Evolutionary conservation across 2,888 invertebrate genomes (phyloP).

Genomic region (Thysanoteuthis rhombus): DNA sequence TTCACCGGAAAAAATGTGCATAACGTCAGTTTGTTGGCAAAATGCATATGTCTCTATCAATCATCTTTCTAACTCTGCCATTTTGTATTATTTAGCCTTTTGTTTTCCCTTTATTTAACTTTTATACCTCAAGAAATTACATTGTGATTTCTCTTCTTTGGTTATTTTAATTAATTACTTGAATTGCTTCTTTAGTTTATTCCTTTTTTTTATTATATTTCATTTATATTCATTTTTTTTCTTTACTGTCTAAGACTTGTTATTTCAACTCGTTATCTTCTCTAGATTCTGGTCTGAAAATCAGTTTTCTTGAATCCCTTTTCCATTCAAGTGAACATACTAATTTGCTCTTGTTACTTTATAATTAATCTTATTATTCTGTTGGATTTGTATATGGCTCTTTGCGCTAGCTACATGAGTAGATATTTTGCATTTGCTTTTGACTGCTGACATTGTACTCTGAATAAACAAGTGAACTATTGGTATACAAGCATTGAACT

Average conservation of each 20-base stretch:
- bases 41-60: background rate
- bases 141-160: background rate
- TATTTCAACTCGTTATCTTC: background rate
- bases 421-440: background rate
- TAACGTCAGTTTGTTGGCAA: background rate
- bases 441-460: background rate
- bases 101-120: background rate
- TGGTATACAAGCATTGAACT: background rate
- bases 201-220: too few relatives aligned
- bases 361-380: background rate
- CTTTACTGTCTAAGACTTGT: background rate
- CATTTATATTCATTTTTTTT: background rate
- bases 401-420: background rate
- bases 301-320: background rate
- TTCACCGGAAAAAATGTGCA: background rate
- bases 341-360: background rate
- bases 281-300: background rate
- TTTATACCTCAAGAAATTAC: background rate
- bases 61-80: background rate
- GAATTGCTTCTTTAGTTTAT: background rate
- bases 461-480: background rate
- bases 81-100: background rate
- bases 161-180: background rate
- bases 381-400: background rate
- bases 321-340: background rate